phyloP scores from a whole-genome alignment of 2,888 invertebrate genomes.

The Hydrotaea cyrtoneurina region DNA sequence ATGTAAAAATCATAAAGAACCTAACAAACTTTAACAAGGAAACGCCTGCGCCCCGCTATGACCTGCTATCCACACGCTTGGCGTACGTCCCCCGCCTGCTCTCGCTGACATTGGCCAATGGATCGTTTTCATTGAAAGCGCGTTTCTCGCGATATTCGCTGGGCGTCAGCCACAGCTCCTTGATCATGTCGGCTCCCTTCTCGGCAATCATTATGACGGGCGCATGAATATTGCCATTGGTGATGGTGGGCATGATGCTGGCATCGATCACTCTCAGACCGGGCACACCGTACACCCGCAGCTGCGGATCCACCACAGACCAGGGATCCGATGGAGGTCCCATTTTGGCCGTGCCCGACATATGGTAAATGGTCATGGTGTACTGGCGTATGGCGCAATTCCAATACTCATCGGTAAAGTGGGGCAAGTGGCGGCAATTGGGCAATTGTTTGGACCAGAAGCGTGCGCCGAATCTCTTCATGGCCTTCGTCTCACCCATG shows the following conservation, averaged over 20 bases:
- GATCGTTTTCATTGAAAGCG: not conserved
- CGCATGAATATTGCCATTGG: slow-evolving; percentile 93
- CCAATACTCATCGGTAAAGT: slow-evolving; percentile 93
- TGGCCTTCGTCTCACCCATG: slow-evolving; percentile 88
- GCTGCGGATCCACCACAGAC: slow-evolving; percentile 90
- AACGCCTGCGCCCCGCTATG: slow-evolving; percentile 51
- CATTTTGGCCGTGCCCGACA: slow-evolving; percentile 93
- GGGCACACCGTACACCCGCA: slow-evolving; percentile 89
- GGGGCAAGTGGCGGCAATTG: slow-evolving; percentile 90
- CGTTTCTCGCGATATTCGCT: slow-evolving; percentile 64
- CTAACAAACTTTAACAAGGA: slow-evolving; percentile 2
- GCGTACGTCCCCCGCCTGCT: slow-evolving; percentile 36
- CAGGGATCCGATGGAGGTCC: slow-evolving; percentile 88
- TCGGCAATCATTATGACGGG: slow-evolving; percentile 94
- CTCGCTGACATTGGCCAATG: slow-evolving; percentile 57
- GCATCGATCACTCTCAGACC: slow-evolving; percentile 93
- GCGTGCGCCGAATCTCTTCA: slow-evolving; percentile 90
- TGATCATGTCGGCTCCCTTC: slow-evolving; percentile 91
- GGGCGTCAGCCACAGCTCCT: slow-evolving; percentile 85
- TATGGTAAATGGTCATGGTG: slow-evolving; percentile 93
- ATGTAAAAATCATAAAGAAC: slow-evolving; percentile 20
- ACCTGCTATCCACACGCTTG: slow-evolving; percentile 26
- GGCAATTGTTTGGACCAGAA: slow-evolving; percentile 89
- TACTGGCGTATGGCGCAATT: slow-evolving; percentile 91
- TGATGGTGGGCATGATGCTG: slow-evolving; percentile 93